Percentiles rank a stretch among this genome's conserved stretches.
Evolutionary conservation across 2,113 vertebrate genomes (phyloP).

Genomic region (Rhinolophus sinicus): DNA sequence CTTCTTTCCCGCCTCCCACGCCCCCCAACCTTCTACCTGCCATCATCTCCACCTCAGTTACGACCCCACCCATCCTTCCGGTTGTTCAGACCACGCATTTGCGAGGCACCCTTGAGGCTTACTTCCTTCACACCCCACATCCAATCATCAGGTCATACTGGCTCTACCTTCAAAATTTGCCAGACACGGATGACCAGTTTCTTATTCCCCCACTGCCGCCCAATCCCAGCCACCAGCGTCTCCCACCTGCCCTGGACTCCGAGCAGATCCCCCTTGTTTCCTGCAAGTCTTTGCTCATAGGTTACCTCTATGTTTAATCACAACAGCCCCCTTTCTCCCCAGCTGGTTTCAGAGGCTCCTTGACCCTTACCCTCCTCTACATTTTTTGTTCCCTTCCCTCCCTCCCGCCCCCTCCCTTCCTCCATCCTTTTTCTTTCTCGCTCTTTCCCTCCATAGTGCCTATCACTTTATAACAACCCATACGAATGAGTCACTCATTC

Average conservation of each 20-base stretch:
- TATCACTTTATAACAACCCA: background rate
- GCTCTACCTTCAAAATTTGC: background rate
- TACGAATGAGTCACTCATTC: background rate
- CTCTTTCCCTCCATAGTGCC: background rate
- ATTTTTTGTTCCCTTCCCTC: too few species aligned
- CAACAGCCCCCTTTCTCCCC: background rate
- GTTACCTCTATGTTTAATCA: background rate
- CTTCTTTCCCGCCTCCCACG: rapidly evolving
- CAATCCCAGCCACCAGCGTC: background rate
- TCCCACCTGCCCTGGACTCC: background rate
- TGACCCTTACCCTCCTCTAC: background rate
- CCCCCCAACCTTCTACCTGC: background rate
- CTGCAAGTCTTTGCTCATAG: background rate
- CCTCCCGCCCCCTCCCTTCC: too few species aligned
- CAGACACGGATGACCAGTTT: background rate
- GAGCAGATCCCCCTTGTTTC: rapidly evolving
- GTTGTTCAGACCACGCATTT: background rate
- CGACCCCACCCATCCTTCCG: rapidly evolving
- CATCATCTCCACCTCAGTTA: background rate
- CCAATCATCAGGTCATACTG: rapidly evolving
- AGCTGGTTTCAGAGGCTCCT: background rate
- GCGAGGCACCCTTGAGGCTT: background rate
- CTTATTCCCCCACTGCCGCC: rapidly evolving
- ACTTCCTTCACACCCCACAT: background rate
- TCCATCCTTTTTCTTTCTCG: background rate